A percentile compares a stretch with the other conserved stretches of the same genome.
Evolutionary conservation across 2,797 vertebrate genomes (phyloP).

Genomic region (Acomys russatus): DNA sequence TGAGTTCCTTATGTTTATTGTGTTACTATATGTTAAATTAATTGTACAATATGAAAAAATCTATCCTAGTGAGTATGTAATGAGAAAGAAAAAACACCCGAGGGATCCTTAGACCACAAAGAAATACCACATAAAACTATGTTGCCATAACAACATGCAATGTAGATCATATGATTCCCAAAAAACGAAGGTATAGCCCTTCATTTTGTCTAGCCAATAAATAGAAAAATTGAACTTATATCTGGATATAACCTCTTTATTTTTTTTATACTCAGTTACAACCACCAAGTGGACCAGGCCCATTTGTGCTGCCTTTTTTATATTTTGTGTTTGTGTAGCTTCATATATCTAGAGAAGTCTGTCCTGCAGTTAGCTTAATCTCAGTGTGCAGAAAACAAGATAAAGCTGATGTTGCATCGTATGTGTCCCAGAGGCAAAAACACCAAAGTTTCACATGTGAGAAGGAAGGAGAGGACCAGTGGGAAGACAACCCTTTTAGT

Average conservation of each 20-base stretch:
- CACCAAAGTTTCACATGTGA: neutral
- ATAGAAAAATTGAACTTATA: neutral
- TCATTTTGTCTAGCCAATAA: neutral
- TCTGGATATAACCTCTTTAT: neutral
- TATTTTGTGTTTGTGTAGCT: neutral
- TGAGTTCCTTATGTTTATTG: neutral
- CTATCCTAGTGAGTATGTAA: neutral
- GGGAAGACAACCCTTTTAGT: neutral
- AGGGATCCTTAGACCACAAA: neutral
- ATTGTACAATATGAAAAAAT: slow-evolving; percentile 33
- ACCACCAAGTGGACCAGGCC: no score
- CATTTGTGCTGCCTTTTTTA: neutral
- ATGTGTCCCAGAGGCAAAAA: neutral
- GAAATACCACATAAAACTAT: neutral
- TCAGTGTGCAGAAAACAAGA: neutral
- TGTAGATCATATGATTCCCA: neutral
- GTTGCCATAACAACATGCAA: neutral
- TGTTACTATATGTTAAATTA: neutral
- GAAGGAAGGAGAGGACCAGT: neutral
- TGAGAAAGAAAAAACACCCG: neutral
- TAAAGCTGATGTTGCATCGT: neutral
- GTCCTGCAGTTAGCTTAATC: neutral
- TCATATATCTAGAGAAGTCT: neutral
- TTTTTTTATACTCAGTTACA: neutral
- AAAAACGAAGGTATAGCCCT: neutral